Percentiles rank a stretch among this genome's conserved stretches.
These are phyloP conservation scores for Anastatus disparis DNA, from an alignment of 1,140 invertebrate genomes.

Conservation along the genomic window DNA sequence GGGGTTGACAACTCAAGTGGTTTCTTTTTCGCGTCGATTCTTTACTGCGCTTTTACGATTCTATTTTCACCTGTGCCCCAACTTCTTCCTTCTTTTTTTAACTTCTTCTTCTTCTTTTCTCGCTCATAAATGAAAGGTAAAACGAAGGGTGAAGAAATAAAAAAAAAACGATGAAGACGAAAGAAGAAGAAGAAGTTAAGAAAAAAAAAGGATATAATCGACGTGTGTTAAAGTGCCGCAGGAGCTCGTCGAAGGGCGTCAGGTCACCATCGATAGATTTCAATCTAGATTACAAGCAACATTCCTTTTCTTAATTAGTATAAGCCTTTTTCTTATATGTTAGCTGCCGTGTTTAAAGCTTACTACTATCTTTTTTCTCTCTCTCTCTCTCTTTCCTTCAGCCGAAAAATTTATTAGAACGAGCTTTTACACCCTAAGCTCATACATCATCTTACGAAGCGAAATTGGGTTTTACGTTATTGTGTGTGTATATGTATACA, in stretches of 20 bases:
- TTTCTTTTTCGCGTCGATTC: background rate
- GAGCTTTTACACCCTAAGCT: background rate
- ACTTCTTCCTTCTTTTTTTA: too few species aligned
- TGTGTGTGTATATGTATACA: background rate
- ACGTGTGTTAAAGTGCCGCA: slow-evolving; percentile 1
- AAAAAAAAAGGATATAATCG: background rate
- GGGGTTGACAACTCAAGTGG: slow-evolving; percentile 15
- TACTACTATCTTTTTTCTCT: background rate
- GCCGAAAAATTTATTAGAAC: background rate
- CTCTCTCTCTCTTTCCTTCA: background rate
- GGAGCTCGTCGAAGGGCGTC: background rate
- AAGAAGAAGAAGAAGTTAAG: too few species aligned
- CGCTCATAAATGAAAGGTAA: too few species aligned
- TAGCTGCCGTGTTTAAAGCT: background rate
- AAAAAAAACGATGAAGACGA: background rate
- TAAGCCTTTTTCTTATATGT: too few species aligned
- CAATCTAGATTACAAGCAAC: slow-evolving; percentile 35
- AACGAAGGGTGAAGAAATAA: background rate
- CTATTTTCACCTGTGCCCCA: slow-evolving; percentile 11
- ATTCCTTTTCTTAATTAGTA: slow-evolving; percentile 28
- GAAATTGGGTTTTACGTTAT: background rate
- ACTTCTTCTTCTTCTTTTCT: too few species aligned
- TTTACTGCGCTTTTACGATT: slow-evolving; percentile 6
- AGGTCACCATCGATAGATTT: slow-evolving; percentile 21
- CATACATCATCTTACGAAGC: background rate